A percentile compares a stretch with the other conserved stretches of the same genome.
phyloP scores from a whole-genome alignment of 2,113 vertebrate species.

The Antigone vipio region DNA sequence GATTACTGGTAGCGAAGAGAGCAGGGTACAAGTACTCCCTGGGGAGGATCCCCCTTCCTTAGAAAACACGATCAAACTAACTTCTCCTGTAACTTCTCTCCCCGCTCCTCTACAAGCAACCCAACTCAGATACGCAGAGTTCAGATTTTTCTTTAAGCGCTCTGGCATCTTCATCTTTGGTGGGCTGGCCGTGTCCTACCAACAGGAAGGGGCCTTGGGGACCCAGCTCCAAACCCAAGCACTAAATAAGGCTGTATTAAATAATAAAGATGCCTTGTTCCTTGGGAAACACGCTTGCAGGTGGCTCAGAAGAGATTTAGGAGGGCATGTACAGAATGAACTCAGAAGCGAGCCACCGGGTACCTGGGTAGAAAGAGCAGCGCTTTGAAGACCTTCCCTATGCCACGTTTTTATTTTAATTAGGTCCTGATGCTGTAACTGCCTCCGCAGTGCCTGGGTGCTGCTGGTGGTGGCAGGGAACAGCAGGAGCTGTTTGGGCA shows the following conservation, averaged over 20 bases:
- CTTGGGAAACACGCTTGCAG: background rate
- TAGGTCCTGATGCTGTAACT: background rate
- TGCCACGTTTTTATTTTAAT: background rate
- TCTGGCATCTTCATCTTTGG: background rate
- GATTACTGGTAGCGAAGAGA: background rate
- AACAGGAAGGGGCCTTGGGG: background rate
- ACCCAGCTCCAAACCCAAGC: background rate
- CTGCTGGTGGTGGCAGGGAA: background rate
- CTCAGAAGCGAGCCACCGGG: background rate
- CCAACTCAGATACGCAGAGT: background rate
- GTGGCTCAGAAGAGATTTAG: background rate
- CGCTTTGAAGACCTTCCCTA: background rate
- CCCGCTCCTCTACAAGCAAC: background rate
- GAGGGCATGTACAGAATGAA: rapidly evolving
- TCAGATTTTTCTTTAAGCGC: background rate
- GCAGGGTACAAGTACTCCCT: background rate
- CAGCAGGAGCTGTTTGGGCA: background rate
- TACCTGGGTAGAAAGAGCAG: background rate
- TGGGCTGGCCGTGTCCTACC: background rate
- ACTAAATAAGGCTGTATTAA: background rate
- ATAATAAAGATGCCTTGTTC: background rate
- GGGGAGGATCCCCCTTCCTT: background rate
- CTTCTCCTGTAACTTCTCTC: background rate
- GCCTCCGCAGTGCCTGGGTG: background rate
- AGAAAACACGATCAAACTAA: rapidly evolving